Percentiles rank a stretch among this genome's conserved stretches.
Evolutionary conservation across 2,113 vertebrate species (phyloP).

Genomic region (Kryptolebias marmoratus): DNA sequence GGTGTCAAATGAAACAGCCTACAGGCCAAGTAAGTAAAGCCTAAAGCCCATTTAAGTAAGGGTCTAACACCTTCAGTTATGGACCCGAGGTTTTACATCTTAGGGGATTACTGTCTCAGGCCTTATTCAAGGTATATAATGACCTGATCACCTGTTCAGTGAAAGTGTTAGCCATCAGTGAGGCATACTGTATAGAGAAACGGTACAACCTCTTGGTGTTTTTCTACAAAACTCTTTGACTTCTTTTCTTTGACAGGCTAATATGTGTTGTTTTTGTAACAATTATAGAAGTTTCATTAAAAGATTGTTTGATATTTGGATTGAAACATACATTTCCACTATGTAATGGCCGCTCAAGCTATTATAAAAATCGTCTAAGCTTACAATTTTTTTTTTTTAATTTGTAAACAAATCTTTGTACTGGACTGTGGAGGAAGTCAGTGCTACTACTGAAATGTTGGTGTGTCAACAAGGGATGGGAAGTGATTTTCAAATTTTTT

Average conservation of each 20-base stretch:
- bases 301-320: too few relatives aligned
- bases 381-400: neutral
- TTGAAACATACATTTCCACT: too few relatives aligned
- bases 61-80: conserved; percentile 49
- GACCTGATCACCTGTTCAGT: conserved; percentile 53
- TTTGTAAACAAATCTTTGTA: neutral
- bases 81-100: conserved; percentile 35
- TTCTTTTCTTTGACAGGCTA: too few relatives aligned
- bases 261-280: too few relatives aligned
- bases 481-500: too few relatives aligned
- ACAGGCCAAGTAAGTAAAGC: conserved; percentile 46
- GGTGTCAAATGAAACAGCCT: conserved; percentile 62
- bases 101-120: conserved; percentile 33
- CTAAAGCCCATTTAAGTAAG: conserved; percentile 48
- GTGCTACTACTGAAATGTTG: neutral
- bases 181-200: conserved; percentile 30
- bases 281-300: too few relatives aligned
- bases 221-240: neutral
- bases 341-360: too few relatives aligned
- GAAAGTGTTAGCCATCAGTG: conserved; percentile 43
- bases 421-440: neutral
- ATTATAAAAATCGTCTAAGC: too few relatives aligned
- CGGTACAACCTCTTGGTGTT: conserved; percentile 23
- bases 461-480: neutral
- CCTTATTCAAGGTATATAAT: conserved; percentile 38